phyloP scores from a whole-genome alignment of 35 echinoderm and acorn worm genomes.

The Diadema setosum region DNA sequence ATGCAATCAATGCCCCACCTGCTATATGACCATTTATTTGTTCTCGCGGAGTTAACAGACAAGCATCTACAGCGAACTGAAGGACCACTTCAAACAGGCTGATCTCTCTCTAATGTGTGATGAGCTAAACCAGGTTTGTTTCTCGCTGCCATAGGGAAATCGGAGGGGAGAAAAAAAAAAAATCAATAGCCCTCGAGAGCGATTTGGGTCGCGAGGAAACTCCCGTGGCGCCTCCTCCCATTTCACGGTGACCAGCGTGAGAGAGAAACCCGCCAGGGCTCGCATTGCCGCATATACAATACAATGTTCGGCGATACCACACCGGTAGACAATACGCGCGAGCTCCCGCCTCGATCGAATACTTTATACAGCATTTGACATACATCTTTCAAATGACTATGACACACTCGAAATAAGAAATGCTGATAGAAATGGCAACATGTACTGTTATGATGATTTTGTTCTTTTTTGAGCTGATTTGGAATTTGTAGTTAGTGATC shows the following conservation, averaged over 20 bases:
- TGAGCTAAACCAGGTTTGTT: not conserved
- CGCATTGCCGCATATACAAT: no score
- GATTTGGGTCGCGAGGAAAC: not conserved
- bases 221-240: not conserved
- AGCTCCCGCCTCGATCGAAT: no score
- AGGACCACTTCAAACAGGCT: slow-evolving; percentile 20
- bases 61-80: not conserved
- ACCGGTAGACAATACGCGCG: no score
- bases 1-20: not conserved
- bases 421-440: no score
- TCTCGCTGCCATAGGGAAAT: not conserved
- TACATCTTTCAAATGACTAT: no score
- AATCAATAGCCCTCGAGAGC: slow-evolving; percentile 18
- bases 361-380: no score
- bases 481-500: no score
- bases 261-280: not conserved
- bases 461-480: no score
- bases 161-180: no score
- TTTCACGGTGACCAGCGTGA: not conserved
- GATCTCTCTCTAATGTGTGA: not conserved
- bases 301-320: no score
- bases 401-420: no score
- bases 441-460: no score
- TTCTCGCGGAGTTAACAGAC: not conserved
- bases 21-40: slow-evolving; percentile 33